These are phyloP conservation scores for Heliconius congener DNA, from an alignment of 1,140 invertebrate species.

Conservation along the genomic window DNA sequence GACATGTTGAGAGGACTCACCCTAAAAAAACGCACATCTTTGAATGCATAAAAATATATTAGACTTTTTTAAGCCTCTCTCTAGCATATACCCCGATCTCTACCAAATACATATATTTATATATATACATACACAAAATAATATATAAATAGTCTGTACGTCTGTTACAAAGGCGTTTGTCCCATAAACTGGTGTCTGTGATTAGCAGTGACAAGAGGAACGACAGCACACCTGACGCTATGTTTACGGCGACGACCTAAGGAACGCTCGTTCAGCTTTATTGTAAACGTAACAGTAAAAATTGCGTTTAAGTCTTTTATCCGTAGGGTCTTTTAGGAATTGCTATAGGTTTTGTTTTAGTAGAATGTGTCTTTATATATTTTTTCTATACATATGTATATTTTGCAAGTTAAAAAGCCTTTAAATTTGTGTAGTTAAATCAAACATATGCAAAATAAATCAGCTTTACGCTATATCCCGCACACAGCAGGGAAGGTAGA, in stretches of 20 bases:
- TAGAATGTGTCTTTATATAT: background rate
- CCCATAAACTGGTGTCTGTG: constrained; percentile 16
- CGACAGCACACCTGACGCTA: constrained; percentile 21
- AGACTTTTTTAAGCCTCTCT: too few relatives aligned
- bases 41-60: too few relatives aligned
- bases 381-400: too few relatives aligned
- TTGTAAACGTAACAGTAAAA: constrained; percentile 11
- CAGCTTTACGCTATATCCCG: too few relatives aligned
- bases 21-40: too few relatives aligned
- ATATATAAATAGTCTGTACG: background rate
- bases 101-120: too few relatives aligned
- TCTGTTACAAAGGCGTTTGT: constrained; percentile 4
- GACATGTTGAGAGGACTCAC: too few relatives aligned
- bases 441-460: background rate
- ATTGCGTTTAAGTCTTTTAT: background rate
- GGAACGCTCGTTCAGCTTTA: constrained; percentile 30
- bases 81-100: too few relatives aligned
- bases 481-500: too few relatives aligned
- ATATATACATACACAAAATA: background rate
- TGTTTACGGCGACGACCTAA: constrained; percentile 23
- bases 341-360: background rate
- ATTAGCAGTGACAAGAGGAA: constrained; percentile 27
- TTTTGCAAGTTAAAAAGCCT: too few relatives aligned
- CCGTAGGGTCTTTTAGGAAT: background rate
- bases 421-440: too few relatives aligned